These are phyloP conservation scores for Rhinichthys osculus DNA, from an alignment of 2,797 vertebrate species.

Conservation along the genomic window DNA sequence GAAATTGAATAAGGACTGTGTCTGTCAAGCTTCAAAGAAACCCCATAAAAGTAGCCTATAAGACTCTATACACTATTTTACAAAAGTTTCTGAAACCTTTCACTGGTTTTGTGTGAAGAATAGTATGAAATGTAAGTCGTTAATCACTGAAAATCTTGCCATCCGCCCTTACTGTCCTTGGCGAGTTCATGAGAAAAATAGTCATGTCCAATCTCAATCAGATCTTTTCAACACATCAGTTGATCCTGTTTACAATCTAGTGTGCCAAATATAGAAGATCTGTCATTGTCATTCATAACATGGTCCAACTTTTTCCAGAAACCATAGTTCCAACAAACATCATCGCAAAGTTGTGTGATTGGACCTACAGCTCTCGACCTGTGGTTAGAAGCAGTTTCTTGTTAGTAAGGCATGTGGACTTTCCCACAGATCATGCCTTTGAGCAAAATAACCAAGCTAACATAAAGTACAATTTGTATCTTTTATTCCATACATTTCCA, in stretches of 20 bases:
- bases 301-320: neutral
- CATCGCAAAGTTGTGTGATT: neutral
- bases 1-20: neutral
- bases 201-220: neutral
- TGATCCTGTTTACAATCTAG: neutral
- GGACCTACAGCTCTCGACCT: neutral
- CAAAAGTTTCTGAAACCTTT: constrained; percentile 5
- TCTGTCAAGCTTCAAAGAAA: constrained; percentile 11
- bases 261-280: neutral
- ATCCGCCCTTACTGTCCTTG: neutral
- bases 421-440: neutral
- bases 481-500: neutral
- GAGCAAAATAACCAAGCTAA: neutral
- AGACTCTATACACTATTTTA: neutral
- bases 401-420: neutral
- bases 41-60: neutral
- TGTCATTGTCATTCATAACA: neutral
- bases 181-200: neutral
- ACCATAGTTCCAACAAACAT: neutral
- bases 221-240: neutral
- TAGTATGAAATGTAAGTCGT: neutral
- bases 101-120: neutral
- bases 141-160: neutral
- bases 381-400: neutral
- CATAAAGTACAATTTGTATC: neutral